Conservation (phyloP, 2,888 invertebrate genomes). For the Cyclophora albipunctata region DNA sequence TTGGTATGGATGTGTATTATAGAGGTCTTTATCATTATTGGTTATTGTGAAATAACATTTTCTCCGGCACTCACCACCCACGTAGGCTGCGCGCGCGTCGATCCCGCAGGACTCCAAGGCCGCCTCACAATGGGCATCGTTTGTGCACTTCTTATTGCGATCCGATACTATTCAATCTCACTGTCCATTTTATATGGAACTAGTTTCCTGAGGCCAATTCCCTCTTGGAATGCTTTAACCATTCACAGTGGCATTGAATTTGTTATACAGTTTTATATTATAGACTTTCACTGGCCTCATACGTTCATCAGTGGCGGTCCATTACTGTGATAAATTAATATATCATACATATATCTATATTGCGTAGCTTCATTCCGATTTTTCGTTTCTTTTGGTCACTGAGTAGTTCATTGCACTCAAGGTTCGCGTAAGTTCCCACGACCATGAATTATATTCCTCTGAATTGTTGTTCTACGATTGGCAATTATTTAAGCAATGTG, state of each 20-base stretch:
- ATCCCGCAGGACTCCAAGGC: conserved; percentile 54
- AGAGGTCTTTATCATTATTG: no score
- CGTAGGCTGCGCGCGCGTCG: conserved; percentile 35
- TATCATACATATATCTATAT: no score
- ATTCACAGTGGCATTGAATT: conserved; percentile 47
- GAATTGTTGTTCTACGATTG: no score
- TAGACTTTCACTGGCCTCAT: conserved; percentile 30
- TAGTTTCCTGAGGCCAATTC: conserved; percentile 59
- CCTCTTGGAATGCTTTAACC: conserved; percentile 30
- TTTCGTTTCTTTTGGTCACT: no score
- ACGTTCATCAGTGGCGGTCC: conserved; percentile 10
- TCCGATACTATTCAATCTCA: conserved; percentile 65
- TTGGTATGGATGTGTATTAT: no score
- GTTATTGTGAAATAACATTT: no score
- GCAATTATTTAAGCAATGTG: no score
- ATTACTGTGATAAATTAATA: conserved; percentile 15
- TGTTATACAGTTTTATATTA: conserved; percentile 22
- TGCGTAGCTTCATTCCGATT: no score
- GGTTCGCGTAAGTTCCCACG: no score
- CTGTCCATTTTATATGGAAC: conserved; percentile 66
- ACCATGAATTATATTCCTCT: no score
- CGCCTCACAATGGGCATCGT: conserved; percentile 54
- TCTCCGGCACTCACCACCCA: conserved; percentile 35
- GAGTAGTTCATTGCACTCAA: no score
- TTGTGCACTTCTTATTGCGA: conserved; percentile 61